Evolutionary conservation across 2,797 vertebrate species (phyloP), one percentile per base, ranked within the genome.

Genomic region (Paramormyrops hopkinsi): DNA sequence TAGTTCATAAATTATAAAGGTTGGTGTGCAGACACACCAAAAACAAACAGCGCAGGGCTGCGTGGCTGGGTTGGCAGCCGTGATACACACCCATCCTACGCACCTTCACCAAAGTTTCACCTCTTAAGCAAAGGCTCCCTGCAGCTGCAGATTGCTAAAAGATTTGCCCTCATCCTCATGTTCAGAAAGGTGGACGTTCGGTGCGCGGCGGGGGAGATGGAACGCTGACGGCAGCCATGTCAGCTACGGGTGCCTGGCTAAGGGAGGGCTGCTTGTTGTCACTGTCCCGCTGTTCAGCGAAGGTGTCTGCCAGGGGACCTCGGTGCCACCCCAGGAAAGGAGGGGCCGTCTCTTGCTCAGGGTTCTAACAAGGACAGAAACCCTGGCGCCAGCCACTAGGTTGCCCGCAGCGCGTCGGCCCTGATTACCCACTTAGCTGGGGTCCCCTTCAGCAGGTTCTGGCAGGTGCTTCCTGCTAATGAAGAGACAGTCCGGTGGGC

Each of bases 161-260:
- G 95, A 96, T 96, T 95, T 96, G 95, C 94, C 94, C 73, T 79
- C 33, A 92, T 94, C 93, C 94, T 95, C 95, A 94, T 94, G 94
- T 95, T 95, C 95, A 94, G 95, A 93, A 88, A 93, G 92, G 92
- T 92, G 93, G 93, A 96, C 92, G 96, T 95, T 95, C 93, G 95
- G 95, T 95, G 94, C 93, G 29, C 29, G 87, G 73, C 73, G 41
- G 73, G 73, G 37, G 17, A 44, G 73, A n/a, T 7, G 69, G 92
- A 87, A 90, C 94, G 95, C 93, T 94, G 95, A 95, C 92, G 93
- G 92, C 93, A 92, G 93, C 92, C 11, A 8, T 93, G 93, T 91
- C 93, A 92, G 93, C 92, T 14, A 17, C n/a, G 19, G 56, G 87
- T 3, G 29, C 91, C 25, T 19, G 86, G 56, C 17, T 37, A 0